A percentile compares a stretch with the other conserved stretches of the same genome.
phyloP scores from a whole-genome alignment of 2,113 vertebrate species.

The Bombycilla garrulus region DNA sequence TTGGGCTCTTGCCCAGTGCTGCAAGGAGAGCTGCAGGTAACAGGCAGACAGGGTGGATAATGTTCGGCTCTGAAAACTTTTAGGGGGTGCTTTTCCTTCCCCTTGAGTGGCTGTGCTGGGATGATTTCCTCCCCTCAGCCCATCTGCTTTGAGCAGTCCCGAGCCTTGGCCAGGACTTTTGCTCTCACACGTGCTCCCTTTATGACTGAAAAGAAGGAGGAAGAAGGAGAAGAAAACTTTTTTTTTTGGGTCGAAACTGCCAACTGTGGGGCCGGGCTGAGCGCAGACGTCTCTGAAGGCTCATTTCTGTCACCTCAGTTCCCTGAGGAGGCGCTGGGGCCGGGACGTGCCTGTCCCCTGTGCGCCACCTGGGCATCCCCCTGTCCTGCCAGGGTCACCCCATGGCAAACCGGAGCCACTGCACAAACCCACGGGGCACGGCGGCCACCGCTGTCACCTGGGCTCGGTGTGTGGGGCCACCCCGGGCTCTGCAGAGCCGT shows the following conservation, averaged over 20 bases:
- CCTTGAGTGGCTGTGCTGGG: background rate
- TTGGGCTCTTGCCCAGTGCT: background rate
- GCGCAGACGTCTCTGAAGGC: background rate
- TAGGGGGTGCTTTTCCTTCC: background rate
- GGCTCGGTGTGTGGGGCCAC: background rate
- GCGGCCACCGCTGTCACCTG: fast-evolving
- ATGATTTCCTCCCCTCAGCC: background rate
- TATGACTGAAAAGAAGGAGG: background rate
- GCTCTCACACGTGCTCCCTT: background rate
- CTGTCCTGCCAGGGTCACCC: too few species aligned
- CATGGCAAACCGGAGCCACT: too few species aligned
- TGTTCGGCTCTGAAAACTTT: background rate
- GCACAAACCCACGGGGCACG: too few species aligned
- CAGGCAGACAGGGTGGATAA: background rate
- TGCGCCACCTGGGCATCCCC: fast-evolving
- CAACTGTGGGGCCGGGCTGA: background rate
- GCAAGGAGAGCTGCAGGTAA: background rate
- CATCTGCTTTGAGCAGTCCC: too few species aligned
- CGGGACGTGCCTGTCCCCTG: background rate
- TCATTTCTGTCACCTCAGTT: background rate
- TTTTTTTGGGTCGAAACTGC: background rate
- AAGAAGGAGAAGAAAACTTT: background rate
- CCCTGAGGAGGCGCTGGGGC: fast-evolving
- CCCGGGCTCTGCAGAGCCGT: fast-evolving
- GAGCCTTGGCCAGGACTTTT: background rate